Percentiles rank a stretch among this genome's conserved stretches.
These are phyloP conservation scores for Ectemnius lituratus DNA, from an alignment of 2,888 invertebrate genomes.

Conservation along the genomic window DNA sequence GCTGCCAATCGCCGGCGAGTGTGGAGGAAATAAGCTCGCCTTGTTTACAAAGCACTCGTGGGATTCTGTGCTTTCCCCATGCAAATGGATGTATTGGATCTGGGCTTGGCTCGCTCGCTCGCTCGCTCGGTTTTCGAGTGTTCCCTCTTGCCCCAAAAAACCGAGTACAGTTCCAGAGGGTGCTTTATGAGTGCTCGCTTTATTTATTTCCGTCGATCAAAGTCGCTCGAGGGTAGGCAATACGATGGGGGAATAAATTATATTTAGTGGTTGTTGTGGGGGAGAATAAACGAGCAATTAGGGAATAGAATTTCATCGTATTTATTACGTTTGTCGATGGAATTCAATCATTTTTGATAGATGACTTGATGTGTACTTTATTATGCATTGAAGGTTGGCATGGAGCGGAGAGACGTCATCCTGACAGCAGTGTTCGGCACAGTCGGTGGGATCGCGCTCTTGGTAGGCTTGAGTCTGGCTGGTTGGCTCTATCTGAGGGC, in stretches of 20 bases:
- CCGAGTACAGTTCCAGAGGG: not conserved
- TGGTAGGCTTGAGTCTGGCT: conserved; percentile 78
- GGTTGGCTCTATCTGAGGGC: conserved; percentile 81
- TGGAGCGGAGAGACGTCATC: conserved; percentile 85
- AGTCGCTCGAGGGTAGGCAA: not conserved
- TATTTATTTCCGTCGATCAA: not conserved
- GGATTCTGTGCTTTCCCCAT: too few species aligned
- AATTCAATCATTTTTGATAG: not conserved
- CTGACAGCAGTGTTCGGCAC: conserved; percentile 83
- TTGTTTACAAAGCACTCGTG: too few species aligned
- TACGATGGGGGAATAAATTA: not conserved
- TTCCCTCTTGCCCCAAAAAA: not conserved
- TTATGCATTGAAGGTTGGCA: conserved; percentile 79
- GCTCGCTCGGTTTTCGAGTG: too few species aligned
- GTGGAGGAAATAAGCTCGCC: too few species aligned
- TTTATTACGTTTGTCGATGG: not conserved
- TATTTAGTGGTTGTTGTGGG: not conserved
- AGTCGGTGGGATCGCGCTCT: conserved; percentile 81
- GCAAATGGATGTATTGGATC: too few species aligned
- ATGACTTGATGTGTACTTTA: not conserved
- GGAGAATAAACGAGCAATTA: not conserved
- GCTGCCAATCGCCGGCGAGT: too few species aligned
- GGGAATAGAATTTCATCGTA: not conserved
- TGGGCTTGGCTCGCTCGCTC: too few species aligned
- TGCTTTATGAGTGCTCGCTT: not conserved